Evolutionary conservation across 2,888 invertebrate genomes (phyloP).

Genomic region (Allolobophora icterica): DNA sequence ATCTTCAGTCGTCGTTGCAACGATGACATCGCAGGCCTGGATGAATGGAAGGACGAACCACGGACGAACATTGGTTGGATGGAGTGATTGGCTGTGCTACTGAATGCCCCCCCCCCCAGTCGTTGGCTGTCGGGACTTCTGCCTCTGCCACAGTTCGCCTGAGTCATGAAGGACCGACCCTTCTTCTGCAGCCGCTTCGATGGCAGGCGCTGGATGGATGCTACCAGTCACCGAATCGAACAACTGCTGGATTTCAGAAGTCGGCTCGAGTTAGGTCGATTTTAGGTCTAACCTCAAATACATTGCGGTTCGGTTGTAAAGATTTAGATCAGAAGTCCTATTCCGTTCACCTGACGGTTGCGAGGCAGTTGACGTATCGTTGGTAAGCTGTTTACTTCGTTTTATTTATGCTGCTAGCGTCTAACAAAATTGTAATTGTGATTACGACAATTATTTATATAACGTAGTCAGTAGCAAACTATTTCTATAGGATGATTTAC

Average conservation of each 20-base stretch:
- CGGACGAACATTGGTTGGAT: neutral
- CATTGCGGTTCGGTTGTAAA: neutral
- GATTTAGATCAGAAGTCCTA: neutral
- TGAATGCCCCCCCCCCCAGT: neutral
- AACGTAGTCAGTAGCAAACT: too few relatives aligned
- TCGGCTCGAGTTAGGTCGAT: neutral
- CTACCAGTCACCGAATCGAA: neutral
- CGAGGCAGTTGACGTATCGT: neutral
- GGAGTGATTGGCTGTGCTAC: neutral
- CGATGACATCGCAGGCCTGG: neutral
- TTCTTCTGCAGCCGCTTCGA: neutral
- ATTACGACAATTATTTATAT: too few relatives aligned
- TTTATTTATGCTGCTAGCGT: neutral
- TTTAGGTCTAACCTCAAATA: neutral
- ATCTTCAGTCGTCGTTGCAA: neutral
- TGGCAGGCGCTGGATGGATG: neutral
- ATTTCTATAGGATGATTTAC: too few relatives aligned
- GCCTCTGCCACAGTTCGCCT: neutral
- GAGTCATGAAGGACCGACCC: neutral
- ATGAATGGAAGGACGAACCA: neutral
- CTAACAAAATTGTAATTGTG: too few relatives aligned
- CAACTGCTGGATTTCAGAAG: neutral
- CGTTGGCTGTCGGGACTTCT: neutral
- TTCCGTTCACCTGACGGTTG: neutral
- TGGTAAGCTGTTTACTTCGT: neutral